Evolutionary conservation across 1,140 invertebrate genomes (phyloP).

Genomic region (Drosophila nigrodunni): DNA sequence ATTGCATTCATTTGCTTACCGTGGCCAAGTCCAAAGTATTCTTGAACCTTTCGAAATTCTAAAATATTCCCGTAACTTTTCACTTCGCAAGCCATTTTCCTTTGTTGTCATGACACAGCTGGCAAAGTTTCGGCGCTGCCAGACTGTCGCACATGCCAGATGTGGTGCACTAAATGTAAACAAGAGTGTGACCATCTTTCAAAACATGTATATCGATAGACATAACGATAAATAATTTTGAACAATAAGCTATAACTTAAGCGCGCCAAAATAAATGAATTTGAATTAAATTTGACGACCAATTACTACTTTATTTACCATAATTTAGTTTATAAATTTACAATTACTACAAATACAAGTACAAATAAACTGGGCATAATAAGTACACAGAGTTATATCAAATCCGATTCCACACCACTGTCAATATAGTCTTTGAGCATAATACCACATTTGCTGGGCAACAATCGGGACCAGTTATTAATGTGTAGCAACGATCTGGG

Average conservation of each 20-base stretch:
- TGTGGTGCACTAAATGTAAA: constrained; percentile 2
- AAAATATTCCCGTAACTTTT: constrained; percentile 88
- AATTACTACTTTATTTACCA: constrained; percentile 41
- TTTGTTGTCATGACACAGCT: constrained; percentile 68
- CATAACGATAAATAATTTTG: background rate
- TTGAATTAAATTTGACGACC: constrained; percentile 1
- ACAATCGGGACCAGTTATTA: constrained; percentile 81
- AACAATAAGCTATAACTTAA: background rate
- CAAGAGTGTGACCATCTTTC: constrained; percentile 24
- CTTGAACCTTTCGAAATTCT: constrained; percentile 87
- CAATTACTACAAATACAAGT: background rate
- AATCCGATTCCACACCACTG: constrained; percentile 86
- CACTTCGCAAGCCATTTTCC: constrained; percentile 89
- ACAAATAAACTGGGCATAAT: background rate
- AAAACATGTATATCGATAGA: background rate
- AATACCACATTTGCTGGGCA: constrained; percentile 84
- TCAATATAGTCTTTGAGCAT: constrained; percentile 86
- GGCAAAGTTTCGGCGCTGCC: constrained; percentile 7
- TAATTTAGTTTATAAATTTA: constrained; percentile 13
- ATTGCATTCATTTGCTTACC: constrained; percentile 57
- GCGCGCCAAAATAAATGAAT: background rate
- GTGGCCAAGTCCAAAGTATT: constrained; percentile 85
- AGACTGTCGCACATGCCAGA: background rate
- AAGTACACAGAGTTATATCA: constrained; percentile 45
- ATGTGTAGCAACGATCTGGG: constrained; percentile 85